These are phyloP conservation scores for Notarius lentiginosus DNA, from an alignment of 2,113 vertebrate genomes.

Conservation along the genomic window DNA sequence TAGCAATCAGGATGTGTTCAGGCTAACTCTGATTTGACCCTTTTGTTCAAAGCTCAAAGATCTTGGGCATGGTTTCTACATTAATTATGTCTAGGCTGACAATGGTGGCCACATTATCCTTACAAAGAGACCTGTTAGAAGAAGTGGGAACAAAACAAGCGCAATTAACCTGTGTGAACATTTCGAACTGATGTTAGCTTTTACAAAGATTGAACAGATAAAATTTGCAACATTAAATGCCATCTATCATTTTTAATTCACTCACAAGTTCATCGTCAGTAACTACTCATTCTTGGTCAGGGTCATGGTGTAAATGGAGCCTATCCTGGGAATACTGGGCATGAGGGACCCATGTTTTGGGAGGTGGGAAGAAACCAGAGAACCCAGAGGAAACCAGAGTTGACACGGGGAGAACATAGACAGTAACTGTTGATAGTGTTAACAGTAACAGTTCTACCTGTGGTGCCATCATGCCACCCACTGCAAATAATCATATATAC, in stretches of 20 bases:
- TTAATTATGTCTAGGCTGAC: background rate
- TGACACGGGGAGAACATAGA: background rate
- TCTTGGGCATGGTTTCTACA: background rate
- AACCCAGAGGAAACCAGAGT: background rate
- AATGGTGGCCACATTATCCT: background rate
- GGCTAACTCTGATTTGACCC: background rate
- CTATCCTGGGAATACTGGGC: background rate
- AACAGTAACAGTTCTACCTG: background rate
- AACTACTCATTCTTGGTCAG: background rate
- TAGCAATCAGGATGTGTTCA: constrained; percentile 9
- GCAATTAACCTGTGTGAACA: background rate
- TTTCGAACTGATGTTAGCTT: background rate
- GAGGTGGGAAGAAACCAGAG: background rate
- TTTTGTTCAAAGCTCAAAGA: background rate
- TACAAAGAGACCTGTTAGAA: background rate
- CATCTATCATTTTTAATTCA: background rate
- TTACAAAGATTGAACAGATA: background rate
- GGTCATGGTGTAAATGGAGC: background rate
- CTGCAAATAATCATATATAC: background rate
- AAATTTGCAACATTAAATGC: background rate
- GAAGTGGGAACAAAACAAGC: background rate
- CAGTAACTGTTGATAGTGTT: background rate
- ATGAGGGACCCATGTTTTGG: background rate
- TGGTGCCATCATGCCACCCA: background rate
- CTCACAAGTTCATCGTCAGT: background rate